Conservation (phyloP, 2,888 invertebrate genomes). For the Byasa hedistus region DNA sequence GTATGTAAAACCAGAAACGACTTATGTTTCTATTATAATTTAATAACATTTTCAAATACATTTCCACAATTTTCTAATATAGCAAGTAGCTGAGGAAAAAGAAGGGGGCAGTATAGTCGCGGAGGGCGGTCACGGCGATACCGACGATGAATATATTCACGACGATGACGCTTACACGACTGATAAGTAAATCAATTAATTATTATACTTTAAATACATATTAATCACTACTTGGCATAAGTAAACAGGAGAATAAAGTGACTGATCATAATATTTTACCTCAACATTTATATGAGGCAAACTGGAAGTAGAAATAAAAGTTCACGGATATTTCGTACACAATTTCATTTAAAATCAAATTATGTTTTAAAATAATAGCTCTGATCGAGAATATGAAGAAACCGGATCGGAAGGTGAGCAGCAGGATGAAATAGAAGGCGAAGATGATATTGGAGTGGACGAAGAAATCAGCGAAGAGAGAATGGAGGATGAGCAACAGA, state of each 20-base stretch:
- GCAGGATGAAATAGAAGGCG: slow-evolving; percentile 81
- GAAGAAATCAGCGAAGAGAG: slow-evolving; percentile 57
- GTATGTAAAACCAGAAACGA: too few species aligned
- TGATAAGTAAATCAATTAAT: slow-evolving; percentile 76
- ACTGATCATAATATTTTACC: too few species aligned
- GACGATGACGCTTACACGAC: slow-evolving; percentile 84
- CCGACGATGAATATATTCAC: slow-evolving; percentile 83
- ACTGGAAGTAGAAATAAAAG: too few species aligned
- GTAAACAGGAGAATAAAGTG: too few species aligned
- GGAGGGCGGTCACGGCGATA: slow-evolving; percentile 81
- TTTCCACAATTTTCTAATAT: background rate
- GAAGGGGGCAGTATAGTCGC: slow-evolving; percentile 57
- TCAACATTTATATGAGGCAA: too few species aligned
- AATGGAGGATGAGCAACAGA: slow-evolving; percentile 66
- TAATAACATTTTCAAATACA: too few species aligned
- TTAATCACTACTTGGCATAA: too few species aligned
- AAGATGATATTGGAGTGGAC: slow-evolving; percentile 63
- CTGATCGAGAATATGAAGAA: slow-evolving; percentile 84
- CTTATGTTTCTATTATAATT: too few species aligned
- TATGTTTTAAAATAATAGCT: slow-evolving; percentile 59
- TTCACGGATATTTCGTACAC: too few species aligned
- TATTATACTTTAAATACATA: too few species aligned
- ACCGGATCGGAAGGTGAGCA: slow-evolving; percentile 86
- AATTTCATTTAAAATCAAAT: too few species aligned
- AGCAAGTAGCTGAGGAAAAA: slow-evolving; percentile 64